phyloP scores from a whole-genome alignment of 2,888 invertebrate species.

The Aquatica leii region DNA sequence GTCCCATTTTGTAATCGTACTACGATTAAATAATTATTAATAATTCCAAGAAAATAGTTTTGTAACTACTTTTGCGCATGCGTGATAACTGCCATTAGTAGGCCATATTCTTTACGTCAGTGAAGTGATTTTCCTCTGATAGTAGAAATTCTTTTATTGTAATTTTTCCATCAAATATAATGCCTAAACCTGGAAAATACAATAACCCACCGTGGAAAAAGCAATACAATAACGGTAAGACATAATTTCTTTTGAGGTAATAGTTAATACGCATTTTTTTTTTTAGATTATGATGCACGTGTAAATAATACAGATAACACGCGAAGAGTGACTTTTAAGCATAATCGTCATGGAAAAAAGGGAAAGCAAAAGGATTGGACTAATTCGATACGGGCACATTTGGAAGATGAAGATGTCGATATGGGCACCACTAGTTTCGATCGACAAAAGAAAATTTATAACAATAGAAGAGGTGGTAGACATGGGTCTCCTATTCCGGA shows the following conservation, averaged over 20 bases:
- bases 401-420: slow-evolving; percentile 72
- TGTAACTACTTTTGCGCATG: no score
- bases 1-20: no score
- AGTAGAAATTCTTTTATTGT: no score
- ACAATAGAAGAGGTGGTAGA: slow-evolving; percentile 19
- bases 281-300: slow-evolving; percentile 28
- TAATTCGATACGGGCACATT: slow-evolving; percentile 49
- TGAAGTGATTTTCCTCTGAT: no score
- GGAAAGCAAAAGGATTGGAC: slow-evolving; percentile 40
- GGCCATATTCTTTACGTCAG: no score
- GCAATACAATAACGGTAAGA: slow-evolving; percentile 32
- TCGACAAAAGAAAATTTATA: slow-evolving; percentile 19
- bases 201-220: slow-evolving; percentile 39
- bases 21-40: no score
- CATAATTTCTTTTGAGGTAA: neutral
- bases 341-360: slow-evolving; percentile 61
- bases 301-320: slow-evolving; percentile 49
- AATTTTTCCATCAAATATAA: slow-evolving; percentile 7
- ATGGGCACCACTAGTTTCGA: slow-evolving; percentile 63
- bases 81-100: no score
- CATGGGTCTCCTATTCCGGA: slow-evolving; percentile 55
- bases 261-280: neutral
- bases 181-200: slow-evolving; percentile 41
- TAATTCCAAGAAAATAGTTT: no score
- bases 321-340: slow-evolving; percentile 65